phyloP scores from a whole-genome alignment of 2,113 vertebrate species.

The Anoura caudifer region DNA sequence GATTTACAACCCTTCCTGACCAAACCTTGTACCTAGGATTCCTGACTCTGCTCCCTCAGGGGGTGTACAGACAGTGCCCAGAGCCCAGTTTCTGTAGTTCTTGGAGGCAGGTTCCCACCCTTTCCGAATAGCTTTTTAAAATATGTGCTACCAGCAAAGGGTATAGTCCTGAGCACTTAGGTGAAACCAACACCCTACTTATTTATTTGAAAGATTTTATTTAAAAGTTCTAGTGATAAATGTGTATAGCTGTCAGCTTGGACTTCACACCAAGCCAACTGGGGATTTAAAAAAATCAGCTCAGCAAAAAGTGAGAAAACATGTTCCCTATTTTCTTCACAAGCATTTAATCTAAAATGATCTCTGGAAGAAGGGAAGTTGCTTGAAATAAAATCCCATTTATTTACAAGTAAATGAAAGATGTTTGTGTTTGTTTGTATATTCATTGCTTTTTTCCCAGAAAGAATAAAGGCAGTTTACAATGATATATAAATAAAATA shows the following conservation, averaged over 20 bases:
- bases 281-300: neutral
- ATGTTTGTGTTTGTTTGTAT: neutral
- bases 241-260: neutral
- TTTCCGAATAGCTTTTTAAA: neutral
- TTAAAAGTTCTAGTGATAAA: neutral
- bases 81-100: neutral
- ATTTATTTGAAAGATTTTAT: neutral
- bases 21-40: neutral
- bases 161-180: neutral
- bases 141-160: neutral
- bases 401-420: constrained; percentile 24
- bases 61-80: neutral
- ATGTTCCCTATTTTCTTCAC: neutral
- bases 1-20: neutral
- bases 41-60: neutral
- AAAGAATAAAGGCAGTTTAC: neutral
- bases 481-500: neutral
- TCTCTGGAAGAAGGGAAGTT: neutral
- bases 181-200: neutral
- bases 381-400: constrained; percentile 1
- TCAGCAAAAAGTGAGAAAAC: neutral
- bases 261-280: neutral
- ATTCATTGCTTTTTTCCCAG: neutral
- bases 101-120: neutral
- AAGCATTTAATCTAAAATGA: neutral